These are phyloP conservation scores for Azemiops feae DNA, from an alignment of 2,113 vertebrate genomes.

Conservation along the genomic window DNA sequence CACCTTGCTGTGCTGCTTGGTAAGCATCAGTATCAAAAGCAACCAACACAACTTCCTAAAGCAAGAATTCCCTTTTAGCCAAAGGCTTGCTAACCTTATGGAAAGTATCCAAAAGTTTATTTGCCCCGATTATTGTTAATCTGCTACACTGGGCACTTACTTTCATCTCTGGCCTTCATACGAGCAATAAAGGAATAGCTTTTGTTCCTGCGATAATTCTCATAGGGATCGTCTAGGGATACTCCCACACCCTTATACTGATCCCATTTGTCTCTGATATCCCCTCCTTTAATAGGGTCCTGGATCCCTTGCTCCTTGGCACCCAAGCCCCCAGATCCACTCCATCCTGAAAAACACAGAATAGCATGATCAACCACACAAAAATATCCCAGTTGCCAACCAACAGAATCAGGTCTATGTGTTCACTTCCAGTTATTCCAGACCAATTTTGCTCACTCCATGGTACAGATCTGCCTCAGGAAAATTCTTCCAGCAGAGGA, in stretches of 20 bases:
- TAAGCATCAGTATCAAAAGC: background rate
- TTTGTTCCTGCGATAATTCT: conserved; percentile 96
- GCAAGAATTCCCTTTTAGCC: background rate
- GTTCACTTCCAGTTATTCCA: background rate
- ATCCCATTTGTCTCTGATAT: conserved; percentile 96
- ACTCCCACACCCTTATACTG: conserved; percentile 98
- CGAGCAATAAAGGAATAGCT: conserved; percentile 98
- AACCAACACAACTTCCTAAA: background rate
- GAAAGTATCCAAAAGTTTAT: background rate
- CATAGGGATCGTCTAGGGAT: conserved; percentile 91
- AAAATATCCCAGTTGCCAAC: background rate
- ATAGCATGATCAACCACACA: background rate
- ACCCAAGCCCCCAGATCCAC: conserved; percentile 91
- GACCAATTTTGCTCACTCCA: background rate
- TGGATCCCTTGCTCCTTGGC: conserved; percentile 98
- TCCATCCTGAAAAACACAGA: conserved; percentile 80
- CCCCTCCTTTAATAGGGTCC: conserved; percentile 96
- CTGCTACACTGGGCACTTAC: conserved; percentile 67
- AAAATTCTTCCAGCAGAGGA: background rate
- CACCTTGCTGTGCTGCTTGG: background rate
- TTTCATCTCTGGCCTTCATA: conserved; percentile 97
- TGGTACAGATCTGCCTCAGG: background rate
- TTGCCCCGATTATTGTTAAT: background rate
- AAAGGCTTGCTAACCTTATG: background rate
- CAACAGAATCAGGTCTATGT: background rate